Evolutionary conservation across 2,113 vertebrate genomes (phyloP), one percentile per base, ranked within the genome.

Genomic region (Piaya cayana): DNA sequence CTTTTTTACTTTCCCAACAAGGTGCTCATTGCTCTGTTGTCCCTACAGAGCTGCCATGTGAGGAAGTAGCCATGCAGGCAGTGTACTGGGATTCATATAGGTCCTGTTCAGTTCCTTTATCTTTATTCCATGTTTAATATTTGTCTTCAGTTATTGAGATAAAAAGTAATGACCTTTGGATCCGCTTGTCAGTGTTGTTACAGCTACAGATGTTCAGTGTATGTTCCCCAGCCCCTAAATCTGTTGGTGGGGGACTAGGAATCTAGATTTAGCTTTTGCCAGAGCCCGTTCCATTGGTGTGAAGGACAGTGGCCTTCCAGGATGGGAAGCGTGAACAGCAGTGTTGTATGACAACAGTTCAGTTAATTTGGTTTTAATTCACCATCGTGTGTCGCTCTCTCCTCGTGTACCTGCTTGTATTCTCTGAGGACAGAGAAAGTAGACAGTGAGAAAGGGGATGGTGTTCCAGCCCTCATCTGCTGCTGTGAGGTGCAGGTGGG

Each of bases 121-220:
- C 63, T 68, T 62, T 82, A 63, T 45, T 87, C 30, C 12, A 8
- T 37, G 75, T 80, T 49, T 84, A 82, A 29, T 56, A 42, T 68
- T 86, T 86, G 29, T 67, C 60, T 67, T 86, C 50, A 58, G 50
- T 45, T 82, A 63, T 82, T 56, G 45, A 82, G 63, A 62, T 68
- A 32, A 60, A 71, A 82, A 65, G 32, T 19, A 39, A 27, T 47
- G 30, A 13, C 23, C 47, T 39, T 39, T 12, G 10, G 15, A 29
- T 76, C 26, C 29, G 30, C 23, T 68, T 25, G 1, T 49, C 22
- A 5, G 23, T 60, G 58, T 42, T 62, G 42, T 78, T 63, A 23
- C 6, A 21, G 3, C 45, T 19, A 2, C 25, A 25, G 12, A 20
- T 0, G 0, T 21, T 29, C 19, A 26, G 1, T 14, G 29, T 8